Percentiles rank a stretch among this genome's conserved stretches.
These are phyloP conservation scores for Calonectris borealis DNA, from an alignment of 2,113 vertebrate genomes.

Conservation along the genomic window DNA sequence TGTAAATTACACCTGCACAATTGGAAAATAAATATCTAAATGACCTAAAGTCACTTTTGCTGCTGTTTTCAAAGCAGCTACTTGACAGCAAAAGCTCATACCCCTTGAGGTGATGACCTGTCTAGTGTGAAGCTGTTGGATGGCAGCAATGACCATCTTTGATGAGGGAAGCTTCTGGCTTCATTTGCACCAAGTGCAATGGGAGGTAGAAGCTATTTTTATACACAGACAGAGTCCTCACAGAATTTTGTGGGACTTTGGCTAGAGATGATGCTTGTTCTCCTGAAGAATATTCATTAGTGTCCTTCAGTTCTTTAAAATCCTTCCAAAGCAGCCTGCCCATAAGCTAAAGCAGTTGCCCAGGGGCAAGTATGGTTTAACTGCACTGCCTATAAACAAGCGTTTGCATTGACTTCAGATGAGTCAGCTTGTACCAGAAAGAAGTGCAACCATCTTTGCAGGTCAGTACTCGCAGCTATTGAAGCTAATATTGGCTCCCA, in stretches of 20 bases:
- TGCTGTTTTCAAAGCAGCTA: not conserved
- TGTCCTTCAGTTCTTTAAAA: not conserved
- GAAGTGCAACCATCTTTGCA: not conserved
- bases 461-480: not conserved
- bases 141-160: not conserved
- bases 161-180: not conserved
- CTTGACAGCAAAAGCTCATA: not conserved
- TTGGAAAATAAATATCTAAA: not conserved
- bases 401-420: not conserved
- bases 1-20: not conserved
- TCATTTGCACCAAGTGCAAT: not conserved
- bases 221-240: not conserved
- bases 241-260: not conserved
- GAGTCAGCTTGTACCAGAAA: not conserved
- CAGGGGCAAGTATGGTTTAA: not conserved
- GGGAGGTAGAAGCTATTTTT: not conserved
- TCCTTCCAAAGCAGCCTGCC: not conserved
- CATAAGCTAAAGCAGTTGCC: not conserved
- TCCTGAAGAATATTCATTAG: not conserved
- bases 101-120: not conserved
- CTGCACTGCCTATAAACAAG: not conserved
- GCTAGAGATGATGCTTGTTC: not conserved
- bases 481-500: not conserved
- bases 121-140: not conserved
- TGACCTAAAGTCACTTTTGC: not conserved